phyloP scores from a whole-genome alignment of 2,797 vertebrate genomes.

The Myotis vivesi region DNA sequence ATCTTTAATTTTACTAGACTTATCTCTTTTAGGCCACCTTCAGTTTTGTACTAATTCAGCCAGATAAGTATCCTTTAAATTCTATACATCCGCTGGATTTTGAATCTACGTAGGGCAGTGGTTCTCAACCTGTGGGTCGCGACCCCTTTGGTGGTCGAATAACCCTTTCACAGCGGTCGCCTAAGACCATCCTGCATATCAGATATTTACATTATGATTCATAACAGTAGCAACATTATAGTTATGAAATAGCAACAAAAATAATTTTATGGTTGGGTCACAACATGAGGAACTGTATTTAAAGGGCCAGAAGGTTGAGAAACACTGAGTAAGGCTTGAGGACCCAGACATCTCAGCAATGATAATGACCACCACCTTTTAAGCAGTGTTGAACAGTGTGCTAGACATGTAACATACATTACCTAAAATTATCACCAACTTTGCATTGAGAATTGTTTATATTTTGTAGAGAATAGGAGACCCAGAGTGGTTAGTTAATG shows the following conservation, averaged over 20 bases:
- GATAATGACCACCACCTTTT: not conserved
- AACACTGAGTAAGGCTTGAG: not conserved
- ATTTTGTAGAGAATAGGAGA: not conserved
- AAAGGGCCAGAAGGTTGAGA: no score
- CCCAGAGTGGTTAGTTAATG: not conserved
- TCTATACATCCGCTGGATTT: not conserved
- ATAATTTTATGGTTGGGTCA: no score
- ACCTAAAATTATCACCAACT: not conserved
- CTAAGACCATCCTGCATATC: no score
- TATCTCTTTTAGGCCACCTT: not conserved
- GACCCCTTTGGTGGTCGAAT: no score
- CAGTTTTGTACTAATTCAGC: not conserved
- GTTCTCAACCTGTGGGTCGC: no score
- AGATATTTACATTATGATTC: no score
- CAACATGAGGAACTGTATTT: no score
- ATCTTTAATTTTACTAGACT: not conserved
- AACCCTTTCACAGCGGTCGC: no score
- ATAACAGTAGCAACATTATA: no score
- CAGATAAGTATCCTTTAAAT: not conserved
- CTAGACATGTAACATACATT: not conserved
- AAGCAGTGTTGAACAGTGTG: not conserved
- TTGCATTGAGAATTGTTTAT: not conserved
- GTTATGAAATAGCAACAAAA: no score
- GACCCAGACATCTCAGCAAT: not conserved
- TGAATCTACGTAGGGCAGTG: not conserved